phyloP scores from a whole-genome alignment of 2,113 vertebrate species.

The Noctilio leporinus region DNA sequence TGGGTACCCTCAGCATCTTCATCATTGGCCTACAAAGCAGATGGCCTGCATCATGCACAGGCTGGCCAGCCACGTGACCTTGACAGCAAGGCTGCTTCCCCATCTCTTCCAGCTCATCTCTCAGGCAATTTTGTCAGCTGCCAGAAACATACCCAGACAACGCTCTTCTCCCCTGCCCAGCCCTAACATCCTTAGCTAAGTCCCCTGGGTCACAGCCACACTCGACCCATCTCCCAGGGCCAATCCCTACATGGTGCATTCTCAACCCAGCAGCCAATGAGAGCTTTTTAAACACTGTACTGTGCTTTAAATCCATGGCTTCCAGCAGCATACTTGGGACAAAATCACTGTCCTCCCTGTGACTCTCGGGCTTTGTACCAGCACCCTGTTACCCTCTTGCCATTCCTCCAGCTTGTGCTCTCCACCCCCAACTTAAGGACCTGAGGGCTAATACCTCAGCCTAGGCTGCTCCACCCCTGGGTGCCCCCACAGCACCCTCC shows the following conservation, averaged over 20 bases:
- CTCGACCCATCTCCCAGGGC: neutral
- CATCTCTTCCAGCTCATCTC: neutral
- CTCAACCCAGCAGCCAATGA: neutral
- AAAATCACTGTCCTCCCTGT: neutral
- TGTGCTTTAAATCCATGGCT: neutral
- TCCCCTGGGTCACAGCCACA: neutral
- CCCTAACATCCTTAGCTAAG: neutral
- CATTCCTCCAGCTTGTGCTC: neutral
- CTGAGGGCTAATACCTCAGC: neutral
- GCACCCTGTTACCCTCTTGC: neutral
- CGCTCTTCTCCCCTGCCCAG: neutral
- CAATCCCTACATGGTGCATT: neutral
- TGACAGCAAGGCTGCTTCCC: neutral
- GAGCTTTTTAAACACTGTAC: neutral
- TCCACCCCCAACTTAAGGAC: neutral
- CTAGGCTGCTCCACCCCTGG: neutral
- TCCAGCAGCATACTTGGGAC: neutral
- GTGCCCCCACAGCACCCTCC: too few relatives aligned
- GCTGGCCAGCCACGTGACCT: neutral
- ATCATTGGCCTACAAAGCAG: neutral
- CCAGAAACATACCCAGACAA: neutral
- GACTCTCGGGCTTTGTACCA: neutral
- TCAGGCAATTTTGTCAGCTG: neutral
- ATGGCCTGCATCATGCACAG: fast-evolving
- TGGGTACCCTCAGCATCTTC: neutral